Conservation (phyloP, 2,888 invertebrate species). For the Metalampra italica region DNA sequence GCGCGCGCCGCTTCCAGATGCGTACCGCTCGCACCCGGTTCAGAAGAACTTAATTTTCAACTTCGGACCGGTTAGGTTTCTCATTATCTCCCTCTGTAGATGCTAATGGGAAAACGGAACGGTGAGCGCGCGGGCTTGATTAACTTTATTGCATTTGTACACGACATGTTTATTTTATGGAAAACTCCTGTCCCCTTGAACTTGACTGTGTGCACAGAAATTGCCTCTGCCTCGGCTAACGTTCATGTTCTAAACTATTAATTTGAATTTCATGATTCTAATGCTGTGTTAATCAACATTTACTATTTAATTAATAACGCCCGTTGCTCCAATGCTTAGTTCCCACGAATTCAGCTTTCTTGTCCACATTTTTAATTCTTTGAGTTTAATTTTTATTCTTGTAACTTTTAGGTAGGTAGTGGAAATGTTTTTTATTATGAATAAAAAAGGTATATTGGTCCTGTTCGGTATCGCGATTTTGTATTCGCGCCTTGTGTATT, state of each 20-base stretch:
- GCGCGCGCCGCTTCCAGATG: conserved; percentile 28
- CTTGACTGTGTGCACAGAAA: conserved; percentile 11
- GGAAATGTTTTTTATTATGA: no score
- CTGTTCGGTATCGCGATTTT: no score
- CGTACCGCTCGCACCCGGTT: conserved; percentile 46
- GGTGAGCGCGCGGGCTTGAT: conserved; percentile 21
- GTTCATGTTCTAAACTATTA: conserved; percentile 8
- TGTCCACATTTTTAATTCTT: no score
- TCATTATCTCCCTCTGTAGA: conserved; percentile 46
- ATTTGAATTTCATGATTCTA: conserved; percentile 13
- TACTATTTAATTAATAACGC: conserved; percentile 8
- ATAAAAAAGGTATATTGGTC: no score
- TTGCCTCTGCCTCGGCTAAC: neutral
- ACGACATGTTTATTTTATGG: conserved; percentile 41
- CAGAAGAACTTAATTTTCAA: conserved; percentile 53
- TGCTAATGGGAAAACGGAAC: conserved; percentile 35
- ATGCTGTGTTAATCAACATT: conserved; percentile 9
- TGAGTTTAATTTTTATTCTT: no score
- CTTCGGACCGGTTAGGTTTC: conserved; percentile 37
- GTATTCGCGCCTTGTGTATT: no score
- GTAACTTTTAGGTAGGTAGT: no score
- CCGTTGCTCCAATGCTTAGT: neutral
- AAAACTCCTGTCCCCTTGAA: conserved; percentile 28
- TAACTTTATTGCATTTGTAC: conserved; percentile 44
- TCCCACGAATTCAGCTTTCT: conserved; percentile 3